Evolutionary conservation across 2,888 invertebrate species (phyloP).

Genomic region (Perizoma affinitatum): DNA sequence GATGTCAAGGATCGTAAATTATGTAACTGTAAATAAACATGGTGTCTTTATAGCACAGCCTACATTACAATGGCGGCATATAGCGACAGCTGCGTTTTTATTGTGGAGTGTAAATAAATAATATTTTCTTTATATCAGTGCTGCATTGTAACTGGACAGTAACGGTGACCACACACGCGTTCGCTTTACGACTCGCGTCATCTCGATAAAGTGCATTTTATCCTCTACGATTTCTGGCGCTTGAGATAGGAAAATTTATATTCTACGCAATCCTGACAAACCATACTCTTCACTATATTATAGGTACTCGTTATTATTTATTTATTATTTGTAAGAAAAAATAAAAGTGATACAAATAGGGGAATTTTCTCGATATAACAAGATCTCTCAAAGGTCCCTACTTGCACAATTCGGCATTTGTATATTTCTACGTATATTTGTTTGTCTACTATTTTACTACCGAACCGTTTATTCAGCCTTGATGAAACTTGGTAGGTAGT

Average conservation of each 20-base stretch:
- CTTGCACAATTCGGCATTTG: too few relatives aligned
- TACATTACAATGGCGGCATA: constrained; percentile 68
- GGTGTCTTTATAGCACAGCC: constrained; percentile 54
- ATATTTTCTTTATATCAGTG: constrained; percentile 83
- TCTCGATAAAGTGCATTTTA: constrained; percentile 51
- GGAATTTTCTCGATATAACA: too few relatives aligned
- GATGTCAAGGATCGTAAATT: constrained; percentile 52
- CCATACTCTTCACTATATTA: too few relatives aligned
- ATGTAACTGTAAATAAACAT: constrained; percentile 57
- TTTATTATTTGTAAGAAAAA: too few relatives aligned
- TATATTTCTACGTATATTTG: too few relatives aligned
- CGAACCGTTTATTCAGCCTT: too few relatives aligned
- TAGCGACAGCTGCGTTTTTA: constrained; percentile 71
- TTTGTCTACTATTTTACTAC: too few relatives aligned
- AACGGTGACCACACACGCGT: constrained; percentile 80
- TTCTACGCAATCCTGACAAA: too few relatives aligned
- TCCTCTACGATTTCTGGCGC: constrained; percentile 50
- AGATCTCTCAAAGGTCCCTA: too few relatives aligned
- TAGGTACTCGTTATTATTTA: too few relatives aligned
- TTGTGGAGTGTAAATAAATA: constrained; percentile 79
- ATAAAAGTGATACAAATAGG: too few relatives aligned
- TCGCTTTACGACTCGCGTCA: constrained; percentile 61
- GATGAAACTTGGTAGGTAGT: too few relatives aligned
- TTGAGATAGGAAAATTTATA: neutral
- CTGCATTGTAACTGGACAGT: constrained; percentile 77